Conservation (phyloP, 2,888 invertebrate genomes). For the Lasioglossum lativentre region DNA sequence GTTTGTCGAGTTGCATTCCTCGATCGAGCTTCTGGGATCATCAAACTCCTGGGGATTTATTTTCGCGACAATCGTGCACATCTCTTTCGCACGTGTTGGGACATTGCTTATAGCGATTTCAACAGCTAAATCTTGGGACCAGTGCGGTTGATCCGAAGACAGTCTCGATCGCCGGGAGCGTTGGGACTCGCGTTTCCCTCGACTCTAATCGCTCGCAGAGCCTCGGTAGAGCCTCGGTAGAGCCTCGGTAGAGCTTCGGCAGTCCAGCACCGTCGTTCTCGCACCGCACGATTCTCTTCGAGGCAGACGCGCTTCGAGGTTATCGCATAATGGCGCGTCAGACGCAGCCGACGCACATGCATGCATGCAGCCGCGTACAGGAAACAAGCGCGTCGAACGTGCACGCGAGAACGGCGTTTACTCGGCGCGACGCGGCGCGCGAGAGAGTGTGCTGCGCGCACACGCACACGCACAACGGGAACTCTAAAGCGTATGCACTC, state of each 20-base stretch:
- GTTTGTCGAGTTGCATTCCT: not conserved
- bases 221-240: no score
- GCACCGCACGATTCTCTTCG: conserved; percentile 39
- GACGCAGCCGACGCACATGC: conserved; percentile 53
- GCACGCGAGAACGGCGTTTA: conserved; percentile 19
- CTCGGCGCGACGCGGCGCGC: not conserved
- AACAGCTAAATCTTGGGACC: not conserved
- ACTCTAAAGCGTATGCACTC: not conserved
- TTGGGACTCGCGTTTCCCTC: no score
- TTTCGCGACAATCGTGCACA: not conserved
- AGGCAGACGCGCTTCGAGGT: conserved; percentile 63
- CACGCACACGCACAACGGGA: not conserved
- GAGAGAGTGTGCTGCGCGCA: not conserved
- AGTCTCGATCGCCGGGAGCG: not conserved
- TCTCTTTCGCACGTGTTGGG: not conserved
- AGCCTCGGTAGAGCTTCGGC: no score
- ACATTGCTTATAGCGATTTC: not conserved
- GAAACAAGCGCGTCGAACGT: conserved; percentile 44
- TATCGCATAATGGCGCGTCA: conserved; percentile 69
- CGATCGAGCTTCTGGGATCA: not conserved
- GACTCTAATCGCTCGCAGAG: not conserved
- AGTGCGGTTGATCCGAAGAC: not conserved
- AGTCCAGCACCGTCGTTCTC: not conserved
- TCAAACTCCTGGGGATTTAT: no score
- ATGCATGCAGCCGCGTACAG: not conserved